A percentile compares a stretch with the other conserved stretches of the same genome.
Evolutionary conservation across 1,140 invertebrate genomes (phyloP).

Genomic region (Meteorus sp.): DNA sequence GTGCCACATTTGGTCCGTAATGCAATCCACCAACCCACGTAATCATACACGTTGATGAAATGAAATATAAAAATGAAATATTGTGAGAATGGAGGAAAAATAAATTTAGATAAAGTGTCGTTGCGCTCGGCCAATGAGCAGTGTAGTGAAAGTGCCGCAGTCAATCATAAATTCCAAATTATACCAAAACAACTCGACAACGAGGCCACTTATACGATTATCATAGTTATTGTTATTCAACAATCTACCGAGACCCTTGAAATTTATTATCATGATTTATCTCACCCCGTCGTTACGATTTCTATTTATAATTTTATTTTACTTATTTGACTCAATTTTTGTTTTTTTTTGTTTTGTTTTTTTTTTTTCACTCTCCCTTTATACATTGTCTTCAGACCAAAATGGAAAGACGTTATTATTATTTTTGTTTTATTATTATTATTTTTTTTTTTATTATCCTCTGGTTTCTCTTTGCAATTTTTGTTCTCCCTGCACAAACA

Average conservation of each 20-base stretch:
- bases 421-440: constrained; percentile 2
- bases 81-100: constrained; percentile 5
- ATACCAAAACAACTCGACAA: no score
- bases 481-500: constrained; percentile 34
- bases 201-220: no score
- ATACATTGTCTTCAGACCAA: not conserved
- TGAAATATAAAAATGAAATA: constrained; percentile 6
- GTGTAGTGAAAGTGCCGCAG: not conserved
- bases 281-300: no score
- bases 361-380: constrained; percentile 1
- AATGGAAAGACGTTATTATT: not conserved
- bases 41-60: not conserved
- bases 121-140: constrained; percentile 52
- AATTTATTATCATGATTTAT: not conserved
- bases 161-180: not conserved
- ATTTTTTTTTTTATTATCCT: constrained; percentile 19
- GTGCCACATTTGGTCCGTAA: constrained; percentile 9
- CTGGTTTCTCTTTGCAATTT: constrained; percentile 31
- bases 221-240: not conserved
- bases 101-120: constrained; percentile 36
- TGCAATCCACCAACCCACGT: constrained; percentile 14
- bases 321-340: constrained; percentile 11
- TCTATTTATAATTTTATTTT: constrained; percentile 19
- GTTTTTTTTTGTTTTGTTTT: constrained; percentile 7
- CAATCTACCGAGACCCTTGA: no score